Conservation (phyloP, 2,113 vertebrate species). For the Damaliscus lunatus region DNA sequence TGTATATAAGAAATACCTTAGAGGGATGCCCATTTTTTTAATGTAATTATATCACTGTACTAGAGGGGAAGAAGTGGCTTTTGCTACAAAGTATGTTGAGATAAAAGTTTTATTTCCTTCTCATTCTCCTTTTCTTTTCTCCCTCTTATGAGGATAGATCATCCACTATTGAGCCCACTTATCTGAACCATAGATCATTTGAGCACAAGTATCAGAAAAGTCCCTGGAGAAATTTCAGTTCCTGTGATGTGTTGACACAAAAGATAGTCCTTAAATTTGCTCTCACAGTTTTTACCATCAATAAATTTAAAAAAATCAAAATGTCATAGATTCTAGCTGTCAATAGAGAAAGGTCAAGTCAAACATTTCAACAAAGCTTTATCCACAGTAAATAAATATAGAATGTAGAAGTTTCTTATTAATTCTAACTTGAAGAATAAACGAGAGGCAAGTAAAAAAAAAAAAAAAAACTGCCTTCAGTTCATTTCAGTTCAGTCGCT, state of each 20-base stretch:
- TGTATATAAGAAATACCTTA: neutral
- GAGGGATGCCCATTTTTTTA: neutral
- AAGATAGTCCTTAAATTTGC: neutral
- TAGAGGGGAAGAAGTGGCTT: neutral
- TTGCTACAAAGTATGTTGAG: neutral
- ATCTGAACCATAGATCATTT: neutral
- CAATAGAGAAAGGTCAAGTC: neutral
- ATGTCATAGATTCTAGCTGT: neutral
- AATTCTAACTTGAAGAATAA: neutral
- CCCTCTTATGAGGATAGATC: neutral
- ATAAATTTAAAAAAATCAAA: neutral
- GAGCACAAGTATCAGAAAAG: neutral
- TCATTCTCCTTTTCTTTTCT: neutral
- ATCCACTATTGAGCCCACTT: neutral
- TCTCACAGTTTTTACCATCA: neutral
- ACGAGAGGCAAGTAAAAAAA: neutral
- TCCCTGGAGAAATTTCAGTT: neutral
- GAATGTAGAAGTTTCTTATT: neutral
- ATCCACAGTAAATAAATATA: neutral
- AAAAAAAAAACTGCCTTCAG: neutral
- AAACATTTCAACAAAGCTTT: neutral
- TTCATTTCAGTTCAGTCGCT: no score
- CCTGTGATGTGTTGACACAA: neutral
- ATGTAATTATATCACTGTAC: neutral
- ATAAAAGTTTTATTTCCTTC: neutral